Conservation (phyloP, 2,113 vertebrate species). For the Tiliqua scincoides region DNA sequence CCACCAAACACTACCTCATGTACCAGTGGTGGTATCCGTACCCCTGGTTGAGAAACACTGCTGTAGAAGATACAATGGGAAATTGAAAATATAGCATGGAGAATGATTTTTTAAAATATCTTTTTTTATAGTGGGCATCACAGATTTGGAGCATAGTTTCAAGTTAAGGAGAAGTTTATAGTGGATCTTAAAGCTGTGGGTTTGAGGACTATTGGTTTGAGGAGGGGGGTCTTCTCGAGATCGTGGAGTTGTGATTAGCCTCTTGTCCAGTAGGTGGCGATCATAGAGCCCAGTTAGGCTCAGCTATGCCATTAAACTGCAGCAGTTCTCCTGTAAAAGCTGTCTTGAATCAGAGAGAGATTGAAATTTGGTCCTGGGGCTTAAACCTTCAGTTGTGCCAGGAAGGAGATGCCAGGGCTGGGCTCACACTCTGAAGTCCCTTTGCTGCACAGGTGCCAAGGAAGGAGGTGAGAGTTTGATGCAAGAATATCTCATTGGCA, state of each 20-base stretch:
- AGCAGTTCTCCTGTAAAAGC: not conserved
- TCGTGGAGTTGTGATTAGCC: not conserved
- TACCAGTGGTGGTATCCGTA: no score
- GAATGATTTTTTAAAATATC: no score
- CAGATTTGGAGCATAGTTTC: not conserved
- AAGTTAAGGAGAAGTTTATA: no score
- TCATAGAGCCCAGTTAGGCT: not conserved
- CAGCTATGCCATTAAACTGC: not conserved
- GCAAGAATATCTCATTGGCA: not conserved
- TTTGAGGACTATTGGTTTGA: not conserved
- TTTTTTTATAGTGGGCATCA: not conserved
- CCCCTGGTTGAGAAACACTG: no score
- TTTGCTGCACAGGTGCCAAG: not conserved
- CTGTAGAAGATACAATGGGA: not conserved
- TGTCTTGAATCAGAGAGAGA: not conserved
- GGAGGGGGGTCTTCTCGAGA: no score
- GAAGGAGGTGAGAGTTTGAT: not conserved
- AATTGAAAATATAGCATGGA: not conserved
- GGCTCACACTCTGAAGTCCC: not conserved
- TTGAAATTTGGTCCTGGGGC: not conserved
- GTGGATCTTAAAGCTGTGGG: no score
- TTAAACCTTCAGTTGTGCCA: not conserved
- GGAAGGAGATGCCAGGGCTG: not conserved
- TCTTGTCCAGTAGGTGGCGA: not conserved
- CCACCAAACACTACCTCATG: no score